Base-by-base conservation (phyloP, 2,113 vertebrate genomes). In the Stigmatopora nigra region DNA sequence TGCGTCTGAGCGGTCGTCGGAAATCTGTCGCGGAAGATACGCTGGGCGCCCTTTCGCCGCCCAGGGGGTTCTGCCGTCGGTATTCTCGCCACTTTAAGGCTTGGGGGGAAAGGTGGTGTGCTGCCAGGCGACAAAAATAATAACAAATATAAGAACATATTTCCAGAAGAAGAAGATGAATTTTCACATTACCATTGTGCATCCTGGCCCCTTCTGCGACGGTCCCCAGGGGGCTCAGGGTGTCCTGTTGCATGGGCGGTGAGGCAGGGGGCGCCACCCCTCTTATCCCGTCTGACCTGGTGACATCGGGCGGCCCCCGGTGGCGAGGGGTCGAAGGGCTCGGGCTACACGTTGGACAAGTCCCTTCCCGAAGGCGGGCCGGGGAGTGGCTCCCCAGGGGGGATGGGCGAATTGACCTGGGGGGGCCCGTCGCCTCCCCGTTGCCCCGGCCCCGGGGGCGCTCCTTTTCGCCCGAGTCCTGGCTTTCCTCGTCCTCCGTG, bases 21-120 rank as follows among this genome's bases (percentile, higher is more conserved):
- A 14, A 31, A 56, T 46, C 60, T 5, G 62, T 31, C 9, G 46
- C 17, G 3, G 87, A 71, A 76, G 55, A 16, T 71, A 75, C 68
- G 78, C 89, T 3, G 65, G 86, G 78, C 82, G 63, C 0, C 0
- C 88, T 88, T 62, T 95, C 93, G 75, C 94, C 87, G 56, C 94
- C 93, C 74, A 98, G 84, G 11, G 96, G 97, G 89, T 98, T 98
- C 80, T 90, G 92, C 20, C 93, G 91, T 46, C 96, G 92, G 82
- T 98, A 99, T 75, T 98, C 97, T 61, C 93, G 90, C 97, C 97
- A 98, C 85, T 98, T 99, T 77, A 99, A 91, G 0, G 94, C 93
- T 92, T 98, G 95, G 0, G 95, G 95, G 61, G 96, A 97, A 59
- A 98, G 92, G 85, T 97, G 96, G 84, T 98, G 93, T 1, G 90